A percentile compares a stretch with the other conserved stretches of the same genome.
Evolutionary conservation across 2,113 vertebrate species (phyloP).

Genomic region (Phylloscopus trochilus): DNA sequence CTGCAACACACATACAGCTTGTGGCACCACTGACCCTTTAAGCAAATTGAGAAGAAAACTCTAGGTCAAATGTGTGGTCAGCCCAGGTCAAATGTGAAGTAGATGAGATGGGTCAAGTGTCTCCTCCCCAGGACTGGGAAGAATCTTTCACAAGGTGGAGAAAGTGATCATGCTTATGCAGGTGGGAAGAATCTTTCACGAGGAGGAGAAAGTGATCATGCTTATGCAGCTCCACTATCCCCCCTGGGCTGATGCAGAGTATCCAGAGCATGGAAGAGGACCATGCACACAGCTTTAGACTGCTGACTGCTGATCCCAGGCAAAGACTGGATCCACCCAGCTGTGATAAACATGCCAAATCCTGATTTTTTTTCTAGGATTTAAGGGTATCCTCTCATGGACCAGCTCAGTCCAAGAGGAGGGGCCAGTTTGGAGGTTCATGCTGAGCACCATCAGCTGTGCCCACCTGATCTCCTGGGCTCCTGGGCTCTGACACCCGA

Average conservation of each 20-base stretch:
- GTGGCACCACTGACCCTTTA: not conserved
- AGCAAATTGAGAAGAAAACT: not conserved
- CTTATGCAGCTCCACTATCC: not conserved
- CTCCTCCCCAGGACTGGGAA: not conserved
- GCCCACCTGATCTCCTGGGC: not conserved
- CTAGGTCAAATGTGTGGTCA: not conserved
- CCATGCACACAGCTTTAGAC: not conserved
- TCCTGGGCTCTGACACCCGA: not conserved
- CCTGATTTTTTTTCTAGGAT: not conserved
- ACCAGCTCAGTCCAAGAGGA: not conserved
- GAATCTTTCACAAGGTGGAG: not conserved
- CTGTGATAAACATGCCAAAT: not conserved
- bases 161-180: not conserved
- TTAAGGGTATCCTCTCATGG: not conserved
- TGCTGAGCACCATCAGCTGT: not conserved
- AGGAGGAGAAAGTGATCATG: not conserved
- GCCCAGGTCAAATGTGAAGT: not conserved
- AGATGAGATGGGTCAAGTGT: not conserved
- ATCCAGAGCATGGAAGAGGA: not conserved
- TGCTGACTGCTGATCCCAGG: not conserved
- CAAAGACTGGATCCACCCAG: not conserved
- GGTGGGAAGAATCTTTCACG: not conserved
- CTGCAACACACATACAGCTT: not conserved
- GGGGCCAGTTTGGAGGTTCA: not conserved
- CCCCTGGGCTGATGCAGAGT: not conserved